Percentiles rank a stretch among this genome's conserved stretches.
Conservation (phyloP, 2,888 invertebrate species). For the Lepidochitona cinerea region DNA sequence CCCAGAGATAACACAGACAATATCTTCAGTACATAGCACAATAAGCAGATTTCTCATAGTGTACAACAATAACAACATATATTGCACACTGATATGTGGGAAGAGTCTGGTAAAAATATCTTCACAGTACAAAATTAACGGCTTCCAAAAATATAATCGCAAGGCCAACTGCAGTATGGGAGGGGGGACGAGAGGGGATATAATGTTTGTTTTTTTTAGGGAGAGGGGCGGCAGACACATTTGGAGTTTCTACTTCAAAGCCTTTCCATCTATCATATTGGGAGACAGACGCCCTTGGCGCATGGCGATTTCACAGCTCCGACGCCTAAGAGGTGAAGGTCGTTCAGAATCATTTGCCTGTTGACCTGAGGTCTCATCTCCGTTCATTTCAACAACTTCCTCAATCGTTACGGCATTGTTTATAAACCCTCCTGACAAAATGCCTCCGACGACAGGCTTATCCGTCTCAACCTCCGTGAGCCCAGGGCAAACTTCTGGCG, state of each 20-base stretch:
- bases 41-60: too few relatives aligned
- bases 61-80: too few relatives aligned
- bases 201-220: neutral
- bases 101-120: too few relatives aligned
- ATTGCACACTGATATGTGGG: too few relatives aligned
- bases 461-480: slow-evolving; percentile 61
- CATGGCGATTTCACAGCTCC: slow-evolving; percentile 56
- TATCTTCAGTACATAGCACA: too few relatives aligned
- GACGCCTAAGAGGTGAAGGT: slow-evolving; percentile 26
- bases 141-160: neutral
- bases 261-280: neutral
- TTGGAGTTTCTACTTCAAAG: too few relatives aligned
- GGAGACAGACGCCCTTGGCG: slow-evolving; percentile 53
- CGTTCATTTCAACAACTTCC: neutral
- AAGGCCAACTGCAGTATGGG: neutral
- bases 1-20: too few relatives aligned
- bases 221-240: too few relatives aligned
- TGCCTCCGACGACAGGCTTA: slow-evolving; percentile 23
- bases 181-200: neutral
- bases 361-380: neutral
- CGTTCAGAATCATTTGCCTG: neutral
- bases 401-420: neutral
- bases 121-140: too few relatives aligned
- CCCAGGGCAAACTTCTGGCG: slow-evolving; percentile 10
- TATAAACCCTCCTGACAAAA: slow-evolving; percentile 19